These are phyloP conservation scores for Punctoribates punctum DNA, from an alignment of 2,888 invertebrate genomes.

Conservation along the genomic window DNA sequence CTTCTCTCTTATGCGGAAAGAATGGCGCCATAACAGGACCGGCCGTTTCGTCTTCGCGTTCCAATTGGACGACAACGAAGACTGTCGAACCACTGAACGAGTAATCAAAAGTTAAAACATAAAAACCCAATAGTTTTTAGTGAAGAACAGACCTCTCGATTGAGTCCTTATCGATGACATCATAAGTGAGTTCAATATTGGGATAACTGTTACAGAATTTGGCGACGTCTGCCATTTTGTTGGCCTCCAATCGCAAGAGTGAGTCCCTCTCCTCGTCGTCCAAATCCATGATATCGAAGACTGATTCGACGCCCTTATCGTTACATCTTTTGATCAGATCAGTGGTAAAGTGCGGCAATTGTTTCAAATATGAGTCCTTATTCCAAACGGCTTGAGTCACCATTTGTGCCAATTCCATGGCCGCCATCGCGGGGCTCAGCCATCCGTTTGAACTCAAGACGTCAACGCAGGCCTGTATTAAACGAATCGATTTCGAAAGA, in stretches of 20 bases:
- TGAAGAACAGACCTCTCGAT: slow-evolving; percentile 58
- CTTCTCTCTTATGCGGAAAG: slow-evolving; percentile 77
- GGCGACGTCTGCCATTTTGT: slow-evolving; percentile 96
- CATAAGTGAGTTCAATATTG: slow-evolving; percentile 73
- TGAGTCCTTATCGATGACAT: slow-evolving; percentile 75
- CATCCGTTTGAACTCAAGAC: slow-evolving; percentile 93
- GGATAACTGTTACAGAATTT: slow-evolving; percentile 98
- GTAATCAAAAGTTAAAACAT: slow-evolving; percentile 17
- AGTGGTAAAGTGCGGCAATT: slow-evolving; percentile 86
- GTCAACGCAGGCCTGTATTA: slow-evolving; percentile 76
- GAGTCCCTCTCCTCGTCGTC: slow-evolving; percentile 80
- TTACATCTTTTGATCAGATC: slow-evolving; percentile 86
- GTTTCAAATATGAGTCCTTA: slow-evolving; percentile 94
- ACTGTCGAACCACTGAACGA: slow-evolving; percentile 72
- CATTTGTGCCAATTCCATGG: slow-evolving; percentile 99
- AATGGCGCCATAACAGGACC: slow-evolving; percentile 98
- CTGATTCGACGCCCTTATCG: slow-evolving; percentile 84
- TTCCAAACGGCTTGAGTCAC: slow-evolving; percentile 99
- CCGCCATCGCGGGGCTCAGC: slow-evolving; percentile 95
- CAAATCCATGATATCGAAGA: slow-evolving; percentile 92
- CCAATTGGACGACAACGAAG: slow-evolving; percentile 82
- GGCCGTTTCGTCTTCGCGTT: slow-evolving; percentile 92
- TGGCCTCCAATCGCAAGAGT: slow-evolving; percentile 65
- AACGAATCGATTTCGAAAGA: slow-evolving; percentile 64
- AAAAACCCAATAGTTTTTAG: background rate